Conservation (phyloP, 2,113 vertebrate species). For the Fulica atra region DNA sequence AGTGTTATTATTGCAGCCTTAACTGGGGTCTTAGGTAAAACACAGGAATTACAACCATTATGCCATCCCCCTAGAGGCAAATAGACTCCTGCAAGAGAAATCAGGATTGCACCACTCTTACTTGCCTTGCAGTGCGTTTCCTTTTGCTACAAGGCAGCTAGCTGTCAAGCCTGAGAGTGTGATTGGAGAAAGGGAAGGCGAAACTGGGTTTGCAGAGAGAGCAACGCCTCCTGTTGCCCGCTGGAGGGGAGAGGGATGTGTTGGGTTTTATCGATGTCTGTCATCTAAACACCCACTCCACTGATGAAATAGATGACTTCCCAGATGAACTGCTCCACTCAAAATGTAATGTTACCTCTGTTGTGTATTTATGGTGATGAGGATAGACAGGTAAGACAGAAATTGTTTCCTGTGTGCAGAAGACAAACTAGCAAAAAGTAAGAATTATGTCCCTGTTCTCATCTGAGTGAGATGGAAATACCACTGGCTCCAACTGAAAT, state of each 20-base stretch:
- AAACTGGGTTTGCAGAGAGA: not conserved
- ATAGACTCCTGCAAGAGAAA: not conserved
- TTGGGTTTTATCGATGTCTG: not conserved
- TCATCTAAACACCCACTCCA: not conserved
- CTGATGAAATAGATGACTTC: not conserved
- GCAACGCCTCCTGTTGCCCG: not conserved
- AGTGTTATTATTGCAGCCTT: not conserved
- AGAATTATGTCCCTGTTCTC: not conserved
- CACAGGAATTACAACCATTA: rapidly evolving
- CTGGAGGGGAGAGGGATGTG: not conserved
- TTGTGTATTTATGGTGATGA: not conserved
- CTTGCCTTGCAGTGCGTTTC: not conserved
- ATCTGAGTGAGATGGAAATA: not conserved
- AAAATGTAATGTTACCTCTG: not conserved
- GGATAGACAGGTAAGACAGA: not conserved
- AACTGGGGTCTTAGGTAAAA: not conserved
- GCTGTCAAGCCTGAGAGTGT: not conserved
- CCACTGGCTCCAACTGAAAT: not conserved
- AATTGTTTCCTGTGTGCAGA: not conserved
- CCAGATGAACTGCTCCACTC: not conserved
- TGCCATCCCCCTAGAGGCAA: not conserved
- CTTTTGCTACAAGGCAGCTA: not conserved
- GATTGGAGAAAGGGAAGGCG: not conserved
- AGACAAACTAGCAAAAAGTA: not conserved
- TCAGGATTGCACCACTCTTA: not conserved